phyloP scores from a whole-genome alignment of 2,797 vertebrate genomes.

The Hipposideros larvatus region DNA sequence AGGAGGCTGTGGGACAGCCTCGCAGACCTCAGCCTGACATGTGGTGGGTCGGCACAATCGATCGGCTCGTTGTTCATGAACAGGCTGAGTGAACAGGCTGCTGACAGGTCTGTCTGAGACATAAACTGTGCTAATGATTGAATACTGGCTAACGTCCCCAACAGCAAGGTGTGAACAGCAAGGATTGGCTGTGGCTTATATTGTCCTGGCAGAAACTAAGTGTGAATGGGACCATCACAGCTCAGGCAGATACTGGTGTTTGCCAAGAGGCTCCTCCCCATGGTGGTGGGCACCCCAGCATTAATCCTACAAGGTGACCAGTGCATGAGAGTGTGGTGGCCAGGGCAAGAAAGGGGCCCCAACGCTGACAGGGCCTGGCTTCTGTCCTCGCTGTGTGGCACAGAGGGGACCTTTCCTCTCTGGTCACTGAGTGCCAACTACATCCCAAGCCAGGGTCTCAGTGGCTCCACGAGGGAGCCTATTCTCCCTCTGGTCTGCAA shows the following conservation, averaged over 20 bases:
- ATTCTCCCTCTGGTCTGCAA: neutral
- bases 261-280: neutral
- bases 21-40: neutral
- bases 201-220: neutral
- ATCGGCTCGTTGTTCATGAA: too few relatives aligned
- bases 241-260: neutral
- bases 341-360: neutral
- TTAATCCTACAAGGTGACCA: neutral
- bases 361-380: neutral
- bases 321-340: too few relatives aligned
- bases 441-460: neutral
- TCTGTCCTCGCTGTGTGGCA: neutral
- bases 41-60: neutral
- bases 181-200: neutral
- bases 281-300: fast-evolving
- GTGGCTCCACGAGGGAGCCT: neutral
- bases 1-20: neutral
- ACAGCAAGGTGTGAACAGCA: neutral
- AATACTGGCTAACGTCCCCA: fast-evolving
- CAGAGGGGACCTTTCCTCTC: neutral
- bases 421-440: neutral
- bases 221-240: neutral
- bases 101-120: neutral
- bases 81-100: neutral
- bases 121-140: neutral